Evolutionary conservation across 2,113 vertebrate species (phyloP), one percentile per base, ranked within the genome.

Genomic region (Bufo bufo): DNA sequence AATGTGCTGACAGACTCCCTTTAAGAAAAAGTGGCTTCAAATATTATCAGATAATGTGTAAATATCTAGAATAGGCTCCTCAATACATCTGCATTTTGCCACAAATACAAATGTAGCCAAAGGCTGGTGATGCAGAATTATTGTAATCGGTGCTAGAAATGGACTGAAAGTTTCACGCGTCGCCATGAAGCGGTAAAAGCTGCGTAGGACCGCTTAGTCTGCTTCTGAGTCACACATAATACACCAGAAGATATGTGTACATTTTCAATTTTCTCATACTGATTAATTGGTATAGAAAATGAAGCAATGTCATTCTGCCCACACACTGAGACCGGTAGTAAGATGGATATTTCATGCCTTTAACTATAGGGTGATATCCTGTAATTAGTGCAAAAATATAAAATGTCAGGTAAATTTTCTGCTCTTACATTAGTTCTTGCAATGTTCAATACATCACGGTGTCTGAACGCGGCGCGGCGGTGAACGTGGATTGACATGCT

Each of bases 271-370:
- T 23, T 50, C 45, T 66, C 47, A 50, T 69, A 49, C 47, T 50
- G 47, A 33, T 69, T 83, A 66, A 83, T 66, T 83, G 45, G 81
- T 23, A 69, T 23, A 69, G 81, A 83, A 66, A 80, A 43, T 80
- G 52, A 11, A 56, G 77, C 52, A 43, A 23, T 69, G 61, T 69
- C 45, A 14, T 52, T 66, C 61, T 83, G 81, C 61, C 80, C 61
- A 83, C 81, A 69, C 61, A 63, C 4, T 16, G 4, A 65, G 23
- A 66, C 4, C 11, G 47, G 12, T 20, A 69, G 23, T 50, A 65
- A 63, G 59, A 66, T 50, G 61, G 20, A 69, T 66, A 82, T 82
- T 82, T 45, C 43, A 65, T 47, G 59, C 77, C 69, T 49, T 83
- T 83, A 83, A 83, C 66, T 83, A 83, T 33, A 69, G 10, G 20